Conservation (phyloP, 1,140 invertebrate genomes). For the Orussus abietinus region DNA sequence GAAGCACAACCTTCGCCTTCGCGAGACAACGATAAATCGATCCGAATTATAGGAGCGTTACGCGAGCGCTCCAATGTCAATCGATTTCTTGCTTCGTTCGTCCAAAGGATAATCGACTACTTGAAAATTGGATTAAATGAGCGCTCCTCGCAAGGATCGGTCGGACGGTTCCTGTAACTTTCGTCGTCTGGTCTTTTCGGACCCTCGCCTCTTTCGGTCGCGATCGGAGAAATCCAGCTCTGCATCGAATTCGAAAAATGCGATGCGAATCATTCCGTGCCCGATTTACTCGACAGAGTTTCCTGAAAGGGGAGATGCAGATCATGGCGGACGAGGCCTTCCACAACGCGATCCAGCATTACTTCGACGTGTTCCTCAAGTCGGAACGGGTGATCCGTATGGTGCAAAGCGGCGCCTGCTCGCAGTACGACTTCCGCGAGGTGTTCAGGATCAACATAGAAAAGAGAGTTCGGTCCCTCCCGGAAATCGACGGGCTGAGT, state of each 20-base stretch:
- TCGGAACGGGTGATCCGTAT: constrained; percentile 93
- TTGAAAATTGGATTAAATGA: no score
- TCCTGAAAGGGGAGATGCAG: constrained; percentile 92
- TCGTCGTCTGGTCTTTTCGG: no score
- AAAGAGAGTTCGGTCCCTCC: constrained; percentile 92
- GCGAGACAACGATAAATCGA: constrained; percentile 12
- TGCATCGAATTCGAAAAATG: no score
- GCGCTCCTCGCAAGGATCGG: no score
- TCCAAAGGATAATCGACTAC: no score
- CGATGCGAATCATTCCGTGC: no score
- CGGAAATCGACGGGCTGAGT: constrained; percentile 98
- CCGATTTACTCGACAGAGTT: constrained; percentile 62
- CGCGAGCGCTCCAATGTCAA: no score
- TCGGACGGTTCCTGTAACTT: no score
- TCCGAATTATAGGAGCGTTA: constrained; percentile 3
- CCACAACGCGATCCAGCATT: constrained; percentile 96
- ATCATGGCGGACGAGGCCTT: constrained; percentile 99
- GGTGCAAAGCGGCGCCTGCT: constrained; percentile 95
- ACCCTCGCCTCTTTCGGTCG: no score
- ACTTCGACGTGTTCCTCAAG: constrained; percentile 95
- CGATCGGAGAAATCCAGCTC: no score
- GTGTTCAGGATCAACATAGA: constrained; percentile 98
- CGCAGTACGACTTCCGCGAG: constrained; percentile 96
- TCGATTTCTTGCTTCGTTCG: no score
- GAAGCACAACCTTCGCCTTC: constrained; percentile 23